Percentiles rank a stretch among this genome's conserved stretches.
Conservation (phyloP, 2,797 vertebrate genomes). For the Rhinatrema bivittatum region DNA sequence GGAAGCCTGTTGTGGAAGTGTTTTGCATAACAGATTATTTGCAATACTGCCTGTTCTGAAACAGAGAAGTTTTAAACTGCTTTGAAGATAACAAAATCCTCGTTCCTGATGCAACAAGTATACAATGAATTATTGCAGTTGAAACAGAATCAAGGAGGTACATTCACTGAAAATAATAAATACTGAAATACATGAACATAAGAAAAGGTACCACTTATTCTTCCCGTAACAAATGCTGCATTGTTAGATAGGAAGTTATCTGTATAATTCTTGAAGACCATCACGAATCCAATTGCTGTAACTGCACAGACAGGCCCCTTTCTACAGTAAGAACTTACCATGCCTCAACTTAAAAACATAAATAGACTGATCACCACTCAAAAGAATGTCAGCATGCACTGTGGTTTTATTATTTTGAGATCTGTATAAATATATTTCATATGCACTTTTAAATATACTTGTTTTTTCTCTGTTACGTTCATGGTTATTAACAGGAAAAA, state of each 20-base stretch:
- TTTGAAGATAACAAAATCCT: constrained; percentile 37
- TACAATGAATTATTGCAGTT: constrained; percentile 71
- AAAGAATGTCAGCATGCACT: constrained; percentile 74
- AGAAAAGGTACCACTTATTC: constrained; percentile 49
- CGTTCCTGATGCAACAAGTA: constrained; percentile 63
- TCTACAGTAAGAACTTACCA: constrained; percentile 65
- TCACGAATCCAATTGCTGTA: constrained; percentile 57
- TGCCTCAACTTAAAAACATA: constrained; percentile 63
- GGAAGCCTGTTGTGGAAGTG: constrained; percentile 9
- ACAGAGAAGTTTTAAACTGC: constrained; percentile 42
- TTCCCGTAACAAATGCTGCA: constrained; percentile 52
- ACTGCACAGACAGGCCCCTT: constrained; percentile 61
- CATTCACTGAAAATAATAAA: constrained; percentile 51
- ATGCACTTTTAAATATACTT: constrained; percentile 29
- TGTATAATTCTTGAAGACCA: constrained; percentile 61
- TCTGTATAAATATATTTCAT: constrained; percentile 53
- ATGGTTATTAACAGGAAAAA: constrained; percentile 56
- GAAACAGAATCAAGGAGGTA: constrained; percentile 66
- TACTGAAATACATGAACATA: constrained; percentile 51
- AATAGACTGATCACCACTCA: constrained; percentile 63
- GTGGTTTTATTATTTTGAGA: constrained; percentile 57
- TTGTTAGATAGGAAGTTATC: constrained; percentile 53
- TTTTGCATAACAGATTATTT: constrained; percentile 37
- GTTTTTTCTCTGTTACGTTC: constrained; percentile 42
- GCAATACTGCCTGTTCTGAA: constrained; percentile 33